Percentiles rank a stretch among this genome's conserved stretches.
Conservation (phyloP, 2,797 vertebrate species). For the Gallirallus australis region DNA sequence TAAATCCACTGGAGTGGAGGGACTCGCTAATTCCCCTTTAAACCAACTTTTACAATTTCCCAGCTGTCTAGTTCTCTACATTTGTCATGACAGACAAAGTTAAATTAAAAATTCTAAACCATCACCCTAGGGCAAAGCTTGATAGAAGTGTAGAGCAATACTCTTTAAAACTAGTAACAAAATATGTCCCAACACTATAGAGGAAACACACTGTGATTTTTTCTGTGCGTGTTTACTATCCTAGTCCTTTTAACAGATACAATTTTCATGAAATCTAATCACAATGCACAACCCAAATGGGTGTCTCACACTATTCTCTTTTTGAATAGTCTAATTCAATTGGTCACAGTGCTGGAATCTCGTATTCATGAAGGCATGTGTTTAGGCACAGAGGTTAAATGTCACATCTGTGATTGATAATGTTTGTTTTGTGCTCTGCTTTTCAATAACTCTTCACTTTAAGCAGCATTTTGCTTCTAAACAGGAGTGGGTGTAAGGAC, state of each 20-base stretch:
- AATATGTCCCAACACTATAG: background rate
- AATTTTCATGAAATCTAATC: constrained; percentile 53
- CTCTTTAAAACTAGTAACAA: constrained; percentile 21
- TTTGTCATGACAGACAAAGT: constrained; percentile 41
- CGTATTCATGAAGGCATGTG: constrained; percentile 56
- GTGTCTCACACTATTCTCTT: constrained; percentile 28
- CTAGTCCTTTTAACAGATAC: constrained; percentile 23
- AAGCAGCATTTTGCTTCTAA: constrained; percentile 68
- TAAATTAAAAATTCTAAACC: constrained; percentile 60
- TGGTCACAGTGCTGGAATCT: constrained; percentile 48
- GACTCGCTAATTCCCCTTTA: constrained; percentile 22
- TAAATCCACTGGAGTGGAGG: background rate
- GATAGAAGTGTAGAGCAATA: background rate
- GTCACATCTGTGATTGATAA: constrained; percentile 76
- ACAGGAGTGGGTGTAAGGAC: constrained; percentile 77
- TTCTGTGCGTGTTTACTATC: background rate
- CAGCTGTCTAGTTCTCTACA: constrained; percentile 6
- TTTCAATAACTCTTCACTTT: constrained; percentile 75
- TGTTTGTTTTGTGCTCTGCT: constrained; percentile 74
- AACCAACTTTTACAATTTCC: constrained; percentile 11
- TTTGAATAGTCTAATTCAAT: constrained; percentile 60
- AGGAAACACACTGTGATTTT: constrained; percentile 35
- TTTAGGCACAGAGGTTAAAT: constrained; percentile 73
- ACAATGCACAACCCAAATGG: constrained; percentile 42
- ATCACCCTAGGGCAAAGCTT: constrained; percentile 22